Evolutionary conservation across 2,888 invertebrate genomes (phyloP).

Genomic region (Apodemia hepburni): DNA sequence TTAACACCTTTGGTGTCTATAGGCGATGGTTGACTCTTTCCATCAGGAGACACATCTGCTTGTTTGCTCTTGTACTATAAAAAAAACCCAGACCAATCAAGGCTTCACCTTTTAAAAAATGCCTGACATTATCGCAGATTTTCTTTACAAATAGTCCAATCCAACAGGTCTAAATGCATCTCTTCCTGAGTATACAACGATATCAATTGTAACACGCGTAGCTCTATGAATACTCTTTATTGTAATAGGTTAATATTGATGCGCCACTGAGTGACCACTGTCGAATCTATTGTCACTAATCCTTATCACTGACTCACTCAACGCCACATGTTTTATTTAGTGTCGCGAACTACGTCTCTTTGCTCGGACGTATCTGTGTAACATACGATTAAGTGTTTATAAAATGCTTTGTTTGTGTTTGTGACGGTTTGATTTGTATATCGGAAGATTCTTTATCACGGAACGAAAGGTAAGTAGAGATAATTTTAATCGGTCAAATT

Average conservation of each 20-base stretch:
- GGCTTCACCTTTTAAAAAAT: too few species aligned
- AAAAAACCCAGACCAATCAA: too few species aligned
- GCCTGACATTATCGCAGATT: too few species aligned
- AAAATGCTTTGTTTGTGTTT: not conserved
- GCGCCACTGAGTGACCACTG: not conserved
- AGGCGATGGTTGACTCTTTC: too few species aligned
- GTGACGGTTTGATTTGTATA: not conserved
- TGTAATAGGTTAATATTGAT: not conserved
- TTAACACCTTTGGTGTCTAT: too few species aligned
- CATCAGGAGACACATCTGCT: too few species aligned
- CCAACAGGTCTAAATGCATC: too few species aligned
- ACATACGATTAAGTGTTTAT: not conserved
- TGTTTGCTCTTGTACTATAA: too few species aligned
- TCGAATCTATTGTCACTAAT: not conserved
- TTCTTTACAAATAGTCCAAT: too few species aligned
- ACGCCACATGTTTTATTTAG: not conserved
- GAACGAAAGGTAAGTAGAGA: conserved; percentile 3
- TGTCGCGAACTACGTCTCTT: conserved; percentile 12
- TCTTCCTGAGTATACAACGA: too few species aligned
- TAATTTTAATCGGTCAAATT: conserved; percentile 3
- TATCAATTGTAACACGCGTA: not conserved
- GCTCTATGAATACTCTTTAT: not conserved
- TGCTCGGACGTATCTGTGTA: conserved; percentile 2
- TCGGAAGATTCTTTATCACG: conserved; percentile 8
- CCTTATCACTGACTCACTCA: conserved; percentile 10